A percentile compares a stretch with the other conserved stretches of the same genome.
Evolutionary conservation across 2,888 invertebrate genomes (phyloP).

Genomic region (Desoria tigrina): DNA sequence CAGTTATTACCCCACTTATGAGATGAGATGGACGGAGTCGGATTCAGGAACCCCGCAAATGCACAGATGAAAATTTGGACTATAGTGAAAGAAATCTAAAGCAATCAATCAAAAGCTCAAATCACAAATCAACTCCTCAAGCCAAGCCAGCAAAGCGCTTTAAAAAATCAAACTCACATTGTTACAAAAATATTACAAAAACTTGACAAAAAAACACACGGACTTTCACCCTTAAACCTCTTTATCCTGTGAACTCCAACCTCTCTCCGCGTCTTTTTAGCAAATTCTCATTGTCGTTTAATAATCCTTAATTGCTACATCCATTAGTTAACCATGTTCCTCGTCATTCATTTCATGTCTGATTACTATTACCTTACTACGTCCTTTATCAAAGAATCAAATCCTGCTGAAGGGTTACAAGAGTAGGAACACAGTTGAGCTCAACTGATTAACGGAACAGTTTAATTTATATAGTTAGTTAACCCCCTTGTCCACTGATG

Average conservation of each 20-base stretch:
- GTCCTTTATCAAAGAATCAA: too few species aligned
- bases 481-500: too few species aligned
- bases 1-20: constrained; percentile 17
- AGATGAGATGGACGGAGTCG: constrained; percentile 21
- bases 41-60: constrained; percentile 31
- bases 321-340: background rate
- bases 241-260: background rate
- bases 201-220: background rate
- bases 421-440: too few species aligned
- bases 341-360: too few species aligned
- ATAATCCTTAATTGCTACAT: background rate
- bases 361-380: too few species aligned
- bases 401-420: too few species aligned
- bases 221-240: background rate
- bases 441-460: too few species aligned
- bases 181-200: background rate
- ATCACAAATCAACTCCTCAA: constrained; percentile 4
- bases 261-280: background rate
- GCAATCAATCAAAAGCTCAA: background rate
- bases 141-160: constrained; percentile 7
- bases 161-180: background rate
- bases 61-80: constrained; percentile 37
- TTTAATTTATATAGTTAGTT: too few species aligned
- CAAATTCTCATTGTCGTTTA: background rate
- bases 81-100: background rate